Conservation (phyloP, 2,888 invertebrate genomes). For the Notodonta dromedarius region DNA sequence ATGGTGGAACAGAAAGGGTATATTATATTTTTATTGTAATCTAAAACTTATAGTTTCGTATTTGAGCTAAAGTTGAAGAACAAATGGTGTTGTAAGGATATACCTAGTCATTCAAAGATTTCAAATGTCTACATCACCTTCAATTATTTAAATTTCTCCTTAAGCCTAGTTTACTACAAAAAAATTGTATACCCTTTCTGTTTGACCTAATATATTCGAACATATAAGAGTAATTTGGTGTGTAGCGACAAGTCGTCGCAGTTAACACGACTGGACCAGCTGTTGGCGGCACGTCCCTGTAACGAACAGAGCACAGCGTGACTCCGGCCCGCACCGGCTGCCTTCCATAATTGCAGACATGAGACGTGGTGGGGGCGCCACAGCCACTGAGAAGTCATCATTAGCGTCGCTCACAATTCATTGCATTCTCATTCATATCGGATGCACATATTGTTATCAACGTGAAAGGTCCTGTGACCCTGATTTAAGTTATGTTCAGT, state of each 20-base stretch:
- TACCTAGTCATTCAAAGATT: too few species aligned
- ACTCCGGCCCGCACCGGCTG: constrained; percentile 55
- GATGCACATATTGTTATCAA: constrained; percentile 15
- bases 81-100: too few species aligned
- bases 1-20: too few species aligned
- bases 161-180: too few species aligned
- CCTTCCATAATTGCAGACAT: constrained; percentile 73
- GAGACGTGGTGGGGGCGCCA: constrained; percentile 58
- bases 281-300: constrained; percentile 75
- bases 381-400: constrained; percentile 71
- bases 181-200: too few species aligned
- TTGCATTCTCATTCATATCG: constrained; percentile 41
- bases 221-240: constrained; percentile 33
- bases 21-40: too few species aligned
- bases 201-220: neutral
- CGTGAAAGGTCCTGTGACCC: neutral
- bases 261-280: constrained; percentile 65
- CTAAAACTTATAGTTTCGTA: too few species aligned
- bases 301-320: constrained; percentile 78
- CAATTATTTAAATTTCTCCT: too few species aligned
- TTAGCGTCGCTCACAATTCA: constrained; percentile 82
- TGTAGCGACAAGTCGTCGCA: constrained; percentile 65
- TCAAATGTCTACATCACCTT: too few species aligned
- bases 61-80: too few species aligned
- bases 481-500: too few species aligned